phyloP scores from a whole-genome alignment of 2,797 vertebrate species.

The Onychomys torridus region DNA sequence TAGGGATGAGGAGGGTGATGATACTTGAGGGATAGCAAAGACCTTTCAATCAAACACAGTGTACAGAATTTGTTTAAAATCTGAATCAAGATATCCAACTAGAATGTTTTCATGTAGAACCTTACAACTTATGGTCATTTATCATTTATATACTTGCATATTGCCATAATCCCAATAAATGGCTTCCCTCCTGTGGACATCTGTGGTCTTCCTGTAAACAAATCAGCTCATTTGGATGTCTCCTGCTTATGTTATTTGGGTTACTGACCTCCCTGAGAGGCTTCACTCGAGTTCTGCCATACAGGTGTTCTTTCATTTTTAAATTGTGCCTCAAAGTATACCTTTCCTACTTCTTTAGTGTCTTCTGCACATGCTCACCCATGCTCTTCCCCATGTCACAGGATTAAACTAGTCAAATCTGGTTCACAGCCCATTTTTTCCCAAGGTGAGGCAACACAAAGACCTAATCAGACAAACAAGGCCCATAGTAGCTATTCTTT shows the following conservation, averaged over 20 bases:
- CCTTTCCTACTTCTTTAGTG: not conserved
- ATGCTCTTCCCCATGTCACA: not conserved
- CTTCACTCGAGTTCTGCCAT: not conserved
- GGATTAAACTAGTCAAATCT: not conserved
- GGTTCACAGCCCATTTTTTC: not conserved
- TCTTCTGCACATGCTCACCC: not conserved
- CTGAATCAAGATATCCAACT: not conserved
- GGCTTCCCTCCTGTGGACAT: not conserved
- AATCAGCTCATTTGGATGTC: not conserved
- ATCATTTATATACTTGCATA: not conserved
- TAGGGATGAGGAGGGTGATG: not conserved
- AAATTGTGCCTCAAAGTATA: not conserved
- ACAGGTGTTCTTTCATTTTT: not conserved
- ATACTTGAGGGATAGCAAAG: not conserved
- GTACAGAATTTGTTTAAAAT: not conserved
- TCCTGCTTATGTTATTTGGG: not conserved
- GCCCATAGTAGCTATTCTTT: not conserved
- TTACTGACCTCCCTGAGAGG: not conserved
- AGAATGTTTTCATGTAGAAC: not conserved
- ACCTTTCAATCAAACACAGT: not conserved
- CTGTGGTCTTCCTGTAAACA: not conserved
- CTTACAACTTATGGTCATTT: not conserved
- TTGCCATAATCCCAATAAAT: not conserved
- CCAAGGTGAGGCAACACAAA: not conserved
- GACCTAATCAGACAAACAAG: not conserved